Evolutionary conservation across 2,797 vertebrate species (phyloP).

Genomic region (Varecia variegata): DNA sequence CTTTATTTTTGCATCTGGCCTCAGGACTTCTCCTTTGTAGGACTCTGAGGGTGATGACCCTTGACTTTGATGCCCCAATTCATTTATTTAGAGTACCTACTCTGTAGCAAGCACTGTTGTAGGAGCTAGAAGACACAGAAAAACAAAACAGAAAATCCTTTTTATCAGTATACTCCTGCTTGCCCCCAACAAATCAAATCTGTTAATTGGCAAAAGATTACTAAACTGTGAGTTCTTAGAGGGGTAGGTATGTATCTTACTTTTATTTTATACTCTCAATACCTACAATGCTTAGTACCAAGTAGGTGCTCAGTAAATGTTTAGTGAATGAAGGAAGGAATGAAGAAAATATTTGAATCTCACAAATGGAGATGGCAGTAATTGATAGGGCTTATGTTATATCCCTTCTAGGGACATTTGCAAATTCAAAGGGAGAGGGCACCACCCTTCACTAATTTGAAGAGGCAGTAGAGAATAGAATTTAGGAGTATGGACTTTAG

Average conservation of each 20-base stretch:
- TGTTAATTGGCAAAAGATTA: background rate
- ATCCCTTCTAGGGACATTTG: background rate
- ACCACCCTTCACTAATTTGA: background rate
- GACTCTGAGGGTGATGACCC: background rate
- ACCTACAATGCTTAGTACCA: background rate
- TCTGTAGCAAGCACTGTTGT: background rate
- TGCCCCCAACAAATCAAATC: background rate
- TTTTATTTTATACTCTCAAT: background rate
- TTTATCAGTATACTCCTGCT: background rate
- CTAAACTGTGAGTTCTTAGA: background rate
- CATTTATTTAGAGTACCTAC: background rate
- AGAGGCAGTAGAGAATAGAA: background rate
- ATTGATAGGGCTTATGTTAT: background rate
- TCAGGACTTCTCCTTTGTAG: background rate
- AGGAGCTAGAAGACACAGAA: background rate
- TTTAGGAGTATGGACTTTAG: background rate
- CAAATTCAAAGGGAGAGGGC: background rate
- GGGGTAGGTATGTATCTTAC: background rate
- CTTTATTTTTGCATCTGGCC: background rate
- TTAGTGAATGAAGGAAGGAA: background rate
- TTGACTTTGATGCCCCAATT: background rate
- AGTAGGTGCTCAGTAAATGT: background rate
- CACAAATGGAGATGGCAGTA: background rate
- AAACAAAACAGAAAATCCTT: background rate
- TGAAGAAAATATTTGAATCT: constrained; percentile 4